These are phyloP conservation scores for Phymatocera aterrima DNA, from an alignment of 2,888 invertebrate genomes.

Conservation along the genomic window DNA sequence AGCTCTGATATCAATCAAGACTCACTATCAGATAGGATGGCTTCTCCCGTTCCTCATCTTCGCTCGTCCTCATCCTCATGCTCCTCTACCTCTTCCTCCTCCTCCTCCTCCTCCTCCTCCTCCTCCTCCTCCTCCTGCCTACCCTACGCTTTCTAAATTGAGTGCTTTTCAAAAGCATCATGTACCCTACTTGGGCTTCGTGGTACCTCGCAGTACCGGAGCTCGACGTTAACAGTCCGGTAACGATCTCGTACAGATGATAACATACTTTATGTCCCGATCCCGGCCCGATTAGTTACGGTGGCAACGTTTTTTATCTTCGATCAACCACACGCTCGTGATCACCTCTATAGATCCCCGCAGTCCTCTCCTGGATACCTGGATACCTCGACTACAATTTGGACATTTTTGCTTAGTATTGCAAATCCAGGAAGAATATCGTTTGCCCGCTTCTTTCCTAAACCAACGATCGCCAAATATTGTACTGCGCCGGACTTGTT, in stretches of 20 bases:
- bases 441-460: neutral
- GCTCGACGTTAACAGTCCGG: neutral
- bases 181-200: neutral
- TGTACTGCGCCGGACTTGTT: too few species aligned
- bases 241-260: slow-evolving; percentile 6
- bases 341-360: neutral
- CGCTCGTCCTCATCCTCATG: too few species aligned
- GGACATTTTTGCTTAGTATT: slow-evolving; percentile 9
- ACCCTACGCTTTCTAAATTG: slow-evolving; percentile 65
- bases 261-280: slow-evolving; percentile 23
- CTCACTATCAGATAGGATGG: slow-evolving; percentile 46
- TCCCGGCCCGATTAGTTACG: neutral
- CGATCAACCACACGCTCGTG: slow-evolving; percentile 27
- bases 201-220: neutral
- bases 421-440: neutral
- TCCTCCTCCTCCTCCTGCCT: slow-evolving; percentile 48
- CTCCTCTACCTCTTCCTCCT: slow-evolving; percentile 48
- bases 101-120: slow-evolving; percentile 46
- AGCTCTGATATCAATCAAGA: slow-evolving; percentile 43
- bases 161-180: slow-evolving; percentile 62
- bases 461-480: too few species aligned
- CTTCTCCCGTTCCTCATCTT: slow-evolving; percentile 32
- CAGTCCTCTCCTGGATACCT: neutral
- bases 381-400: slow-evolving; percentile 5
- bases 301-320: slow-evolving; percentile 14